Evolutionary conservation across 2,888 invertebrate species (phyloP), one percentile per base, ranked within the genome.

Genomic region (Anagyrus pseudococci): DNA sequence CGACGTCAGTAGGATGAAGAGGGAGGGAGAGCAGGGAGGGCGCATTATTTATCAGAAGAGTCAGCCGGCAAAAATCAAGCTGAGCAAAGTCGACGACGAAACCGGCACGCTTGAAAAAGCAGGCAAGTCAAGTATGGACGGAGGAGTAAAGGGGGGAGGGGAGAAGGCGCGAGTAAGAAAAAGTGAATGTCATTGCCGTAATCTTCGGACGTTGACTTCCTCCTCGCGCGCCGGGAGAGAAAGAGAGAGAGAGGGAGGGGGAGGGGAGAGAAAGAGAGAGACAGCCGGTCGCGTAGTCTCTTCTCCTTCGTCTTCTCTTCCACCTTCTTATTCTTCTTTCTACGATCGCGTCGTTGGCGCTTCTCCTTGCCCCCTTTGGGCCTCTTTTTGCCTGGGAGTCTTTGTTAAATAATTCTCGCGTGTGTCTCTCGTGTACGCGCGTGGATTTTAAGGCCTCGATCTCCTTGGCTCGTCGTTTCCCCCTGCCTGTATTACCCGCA

Each of bases 151-250:
- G 49, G 41, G 70, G 72, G 70, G 70, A 71, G 71, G 25, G 22
- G 19, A 26, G 10, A 13, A 25, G 3, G 48, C 72, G 71, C 72
- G 74, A 75, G 73, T 74, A 75, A 78, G 76, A 80, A 80, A 80
- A 80, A 79, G 79, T 78, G 80, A 80, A 79, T 80, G 80, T 80
- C 80, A 80, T 80, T 80, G 80, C 78, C 79, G 80, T 79, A 80
- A 80, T 79, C 79, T 78, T 79, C 79, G 80, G 80, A 74, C 80
- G 75, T 80, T 80, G 80, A 80, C 80, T 80, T 77, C 76, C 76
- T 61, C 25, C 48, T 47, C 63, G 53, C 29, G 68, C 69, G 68
- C 66, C 69, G 69, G 64, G 70, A 66, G 67, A 53, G 22, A 48
- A 20, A 48, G 23, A 43, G n/a, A n/a, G n/a, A n/a, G n/a, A n/a